Percentiles rank a stretch among this genome's conserved stretches.
phyloP scores from a whole-genome alignment of 2,797 vertebrate species.

The Phalanger gymnotis region DNA sequence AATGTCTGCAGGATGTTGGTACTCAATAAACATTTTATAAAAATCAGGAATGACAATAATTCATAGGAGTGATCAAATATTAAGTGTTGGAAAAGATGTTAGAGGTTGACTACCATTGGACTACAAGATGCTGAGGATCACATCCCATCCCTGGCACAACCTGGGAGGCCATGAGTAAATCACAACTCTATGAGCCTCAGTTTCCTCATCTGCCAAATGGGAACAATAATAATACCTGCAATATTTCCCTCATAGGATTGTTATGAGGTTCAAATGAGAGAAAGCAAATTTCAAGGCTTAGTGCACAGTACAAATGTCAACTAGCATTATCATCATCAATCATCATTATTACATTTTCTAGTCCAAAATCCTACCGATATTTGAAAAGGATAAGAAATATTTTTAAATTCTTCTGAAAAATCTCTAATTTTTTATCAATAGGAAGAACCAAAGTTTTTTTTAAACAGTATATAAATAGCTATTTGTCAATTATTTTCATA shows the following conservation, averaged over 20 bases:
- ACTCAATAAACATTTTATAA: slow-evolving; percentile 1
- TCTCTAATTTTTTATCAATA: neutral
- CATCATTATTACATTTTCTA: neutral
- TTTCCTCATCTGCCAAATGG: slow-evolving; percentile 25
- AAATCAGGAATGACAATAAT: slow-evolving; percentile 17
- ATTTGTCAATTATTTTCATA: neutral
- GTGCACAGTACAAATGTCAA: neutral
- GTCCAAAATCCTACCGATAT: neutral
- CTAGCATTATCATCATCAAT: neutral
- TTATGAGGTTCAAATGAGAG: neutral
- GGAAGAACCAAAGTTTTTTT: neutral
- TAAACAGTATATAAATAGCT: neutral
- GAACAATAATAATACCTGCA: neutral
- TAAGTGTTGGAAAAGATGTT: neutral
- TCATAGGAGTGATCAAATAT: slow-evolving; percentile 6
- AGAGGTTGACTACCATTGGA: neutral
- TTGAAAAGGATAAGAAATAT: neutral
- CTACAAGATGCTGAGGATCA: neutral
- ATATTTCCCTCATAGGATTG: neutral
- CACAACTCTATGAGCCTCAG: neutral
- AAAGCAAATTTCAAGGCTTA: neutral
- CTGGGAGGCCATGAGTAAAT: neutral
- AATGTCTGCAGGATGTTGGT: slow-evolving; percentile 18
- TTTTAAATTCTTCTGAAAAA: neutral
- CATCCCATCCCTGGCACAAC: neutral